Base-by-base conservation (phyloP, 2,797 vertebrate species). In the Muraenolepis orangiensis region DNA sequence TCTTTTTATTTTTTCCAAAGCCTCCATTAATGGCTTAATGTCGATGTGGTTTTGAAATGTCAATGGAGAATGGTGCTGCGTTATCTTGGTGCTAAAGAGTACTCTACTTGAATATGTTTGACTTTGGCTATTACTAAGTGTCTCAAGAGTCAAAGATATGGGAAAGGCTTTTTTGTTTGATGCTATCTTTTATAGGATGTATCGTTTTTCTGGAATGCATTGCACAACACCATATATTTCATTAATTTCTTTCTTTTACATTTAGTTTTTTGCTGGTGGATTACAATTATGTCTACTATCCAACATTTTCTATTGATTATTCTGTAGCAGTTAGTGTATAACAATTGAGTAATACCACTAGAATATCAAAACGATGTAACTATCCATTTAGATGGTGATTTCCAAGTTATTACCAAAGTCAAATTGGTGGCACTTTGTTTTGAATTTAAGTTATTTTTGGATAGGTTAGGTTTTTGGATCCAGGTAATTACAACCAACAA, bases 61-160 rank as follows among this genome's bases (percentile, higher is more conserved):
- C 66, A 81, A 82, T 77, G 13, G 23, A 70, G 74, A 75, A 64
- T 75, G 80, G 76, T 86, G 81, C 80, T 88, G 77, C 79, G 82
- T 77, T 72, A 72, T 81, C 51, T 77, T 84, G 89, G 92, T 92
- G 93, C 93, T 93, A 84, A 4, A 83, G 34, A 77, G 51, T 23
- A 51, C 46, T 51, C 72, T 88, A 88, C 91, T 91, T 91, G 84
- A 91, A 84, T 82, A 73, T 69, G 71, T 64, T 11, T 64, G 10
- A 7, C 7, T 34, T 7, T 34, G 3, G 7, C 32, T 34, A 34
- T 34, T 38, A n/a, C 36, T 5, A 38, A 11, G 6, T 38, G 6
- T 11, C 36, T 38, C 36, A 38, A 38, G 36, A 12, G 36, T 38
- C 36, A 38, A 38, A 38, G 5, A 38, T 38, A 12, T 38, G 36